These are phyloP conservation scores for Synergus itoensis DNA, from an alignment of 2,888 invertebrate genomes.

Conservation along the genomic window DNA sequence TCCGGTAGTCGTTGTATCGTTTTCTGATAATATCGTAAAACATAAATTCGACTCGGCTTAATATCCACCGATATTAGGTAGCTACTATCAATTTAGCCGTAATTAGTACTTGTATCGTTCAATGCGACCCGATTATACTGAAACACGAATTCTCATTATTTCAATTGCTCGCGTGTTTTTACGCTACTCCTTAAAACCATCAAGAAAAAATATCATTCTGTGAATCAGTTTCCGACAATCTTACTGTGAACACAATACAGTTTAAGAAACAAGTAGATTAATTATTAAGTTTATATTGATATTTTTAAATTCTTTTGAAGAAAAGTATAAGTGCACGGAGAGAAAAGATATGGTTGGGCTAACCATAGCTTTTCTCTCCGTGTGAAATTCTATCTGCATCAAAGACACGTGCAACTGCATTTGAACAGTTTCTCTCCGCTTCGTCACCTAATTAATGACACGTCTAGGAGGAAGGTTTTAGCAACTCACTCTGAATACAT, in stretches of 20 bases:
- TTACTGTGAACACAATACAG: background rate
- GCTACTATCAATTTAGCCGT: conserved; percentile 25
- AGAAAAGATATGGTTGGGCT: too few relatives aligned
- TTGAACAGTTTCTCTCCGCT: too few relatives aligned
- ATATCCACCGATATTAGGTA: background rate
- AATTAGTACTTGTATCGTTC: conserved; percentile 39
- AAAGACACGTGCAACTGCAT: background rate
- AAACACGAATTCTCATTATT: conserved; percentile 50
- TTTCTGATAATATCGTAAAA: conserved; percentile 6
- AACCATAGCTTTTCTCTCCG: too few relatives aligned
- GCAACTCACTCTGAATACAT: background rate
- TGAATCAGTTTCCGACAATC: background rate
- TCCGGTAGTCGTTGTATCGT: background rate
- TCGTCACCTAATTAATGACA: background rate
- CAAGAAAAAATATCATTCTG: background rate
- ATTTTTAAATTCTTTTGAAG: background rate
- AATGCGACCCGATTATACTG: conserved; percentile 43
- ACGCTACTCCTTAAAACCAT: background rate
- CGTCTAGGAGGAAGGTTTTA: background rate
- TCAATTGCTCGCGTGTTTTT: conserved; percentile 41
- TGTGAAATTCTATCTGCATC: background rate
- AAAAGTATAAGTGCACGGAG: too few relatives aligned
- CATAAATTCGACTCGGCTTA: background rate
- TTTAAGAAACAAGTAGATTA: too few relatives aligned
- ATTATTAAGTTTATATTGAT: background rate